Conservation (phyloP, 2,113 vertebrate genomes). For the Verasper variegatus region DNA sequence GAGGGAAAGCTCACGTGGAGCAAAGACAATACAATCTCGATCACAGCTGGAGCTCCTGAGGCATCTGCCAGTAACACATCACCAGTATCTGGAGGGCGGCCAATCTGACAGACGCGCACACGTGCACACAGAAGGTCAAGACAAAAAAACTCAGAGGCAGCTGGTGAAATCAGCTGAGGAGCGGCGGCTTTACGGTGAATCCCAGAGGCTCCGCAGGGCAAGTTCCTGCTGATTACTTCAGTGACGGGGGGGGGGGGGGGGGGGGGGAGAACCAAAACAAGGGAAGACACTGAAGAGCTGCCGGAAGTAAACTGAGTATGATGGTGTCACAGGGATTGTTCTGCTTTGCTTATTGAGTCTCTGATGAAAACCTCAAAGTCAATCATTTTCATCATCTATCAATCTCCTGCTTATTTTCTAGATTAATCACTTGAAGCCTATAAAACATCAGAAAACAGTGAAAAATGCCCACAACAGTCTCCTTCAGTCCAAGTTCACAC, state of each 20-base stretch:
- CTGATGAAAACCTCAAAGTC: background rate
- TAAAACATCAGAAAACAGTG: background rate
- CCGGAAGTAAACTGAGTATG: background rate
- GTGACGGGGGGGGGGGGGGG: background rate
- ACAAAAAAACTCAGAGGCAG: slow-evolving; percentile 22
- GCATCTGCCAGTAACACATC: slow-evolving; percentile 43
- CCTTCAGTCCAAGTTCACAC: background rate
- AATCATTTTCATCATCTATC: background rate
- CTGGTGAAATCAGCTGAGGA: slow-evolving; percentile 31
- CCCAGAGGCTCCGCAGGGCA: background rate
- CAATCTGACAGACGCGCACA: slow-evolving; percentile 35
- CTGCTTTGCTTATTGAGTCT: background rate
- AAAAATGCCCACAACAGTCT: background rate
- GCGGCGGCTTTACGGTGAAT: background rate
- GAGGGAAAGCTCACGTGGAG: slow-evolving; percentile 3
- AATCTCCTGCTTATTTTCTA: background rate
- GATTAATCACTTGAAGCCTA: no score
- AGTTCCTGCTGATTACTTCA: background rate
- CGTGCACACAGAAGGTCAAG: slow-evolving; percentile 36
- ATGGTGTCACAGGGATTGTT: background rate
- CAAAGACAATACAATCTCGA: slow-evolving; percentile 36
- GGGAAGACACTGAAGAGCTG: background rate
- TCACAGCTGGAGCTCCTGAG: slow-evolving; percentile 48
- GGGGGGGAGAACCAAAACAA: background rate
- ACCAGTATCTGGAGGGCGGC: slow-evolving; percentile 43